phyloP scores from a whole-genome alignment of 2,113 vertebrate genomes.

The Zosterops hypoxanthus region DNA sequence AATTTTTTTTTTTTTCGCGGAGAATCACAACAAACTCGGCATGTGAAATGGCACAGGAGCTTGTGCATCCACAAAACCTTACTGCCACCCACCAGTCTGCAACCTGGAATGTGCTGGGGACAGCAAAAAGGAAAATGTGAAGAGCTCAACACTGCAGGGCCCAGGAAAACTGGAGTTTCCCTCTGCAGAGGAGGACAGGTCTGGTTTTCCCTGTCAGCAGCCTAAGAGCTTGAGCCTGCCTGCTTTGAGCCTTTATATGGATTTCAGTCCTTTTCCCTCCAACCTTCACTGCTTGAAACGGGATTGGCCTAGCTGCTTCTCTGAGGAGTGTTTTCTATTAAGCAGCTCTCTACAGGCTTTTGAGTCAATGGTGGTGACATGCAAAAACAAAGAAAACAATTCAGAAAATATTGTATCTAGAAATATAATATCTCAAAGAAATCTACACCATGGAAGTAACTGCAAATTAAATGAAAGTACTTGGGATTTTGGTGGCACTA shows the following conservation, averaged over 20 bases:
- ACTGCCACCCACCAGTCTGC: background rate
- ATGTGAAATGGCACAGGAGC: background rate
- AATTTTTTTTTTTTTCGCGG: background rate
- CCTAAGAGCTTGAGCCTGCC: background rate
- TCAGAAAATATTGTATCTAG: background rate
- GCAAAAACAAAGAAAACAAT: background rate
- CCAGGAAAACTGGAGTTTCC: background rate
- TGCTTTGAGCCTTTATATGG: background rate
- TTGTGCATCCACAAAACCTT: background rate
- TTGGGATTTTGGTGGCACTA: background rate
- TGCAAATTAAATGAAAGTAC: background rate
- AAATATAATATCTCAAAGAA: background rate
- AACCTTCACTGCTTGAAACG: background rate
- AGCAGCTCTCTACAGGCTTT: background rate
- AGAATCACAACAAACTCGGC: background rate
- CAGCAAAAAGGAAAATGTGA: background rate
- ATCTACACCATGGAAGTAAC: background rate
- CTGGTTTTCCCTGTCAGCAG: background rate
- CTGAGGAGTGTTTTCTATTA: background rate
- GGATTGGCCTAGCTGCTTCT: background rate
- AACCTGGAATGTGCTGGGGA: background rate
- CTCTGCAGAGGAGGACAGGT: background rate
- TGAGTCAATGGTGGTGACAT: background rate
- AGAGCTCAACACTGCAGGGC: accelerated
- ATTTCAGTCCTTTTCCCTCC: background rate